Conservation (phyloP, 2,888 invertebrate species). For the Heterodera filipjevi region DNA sequence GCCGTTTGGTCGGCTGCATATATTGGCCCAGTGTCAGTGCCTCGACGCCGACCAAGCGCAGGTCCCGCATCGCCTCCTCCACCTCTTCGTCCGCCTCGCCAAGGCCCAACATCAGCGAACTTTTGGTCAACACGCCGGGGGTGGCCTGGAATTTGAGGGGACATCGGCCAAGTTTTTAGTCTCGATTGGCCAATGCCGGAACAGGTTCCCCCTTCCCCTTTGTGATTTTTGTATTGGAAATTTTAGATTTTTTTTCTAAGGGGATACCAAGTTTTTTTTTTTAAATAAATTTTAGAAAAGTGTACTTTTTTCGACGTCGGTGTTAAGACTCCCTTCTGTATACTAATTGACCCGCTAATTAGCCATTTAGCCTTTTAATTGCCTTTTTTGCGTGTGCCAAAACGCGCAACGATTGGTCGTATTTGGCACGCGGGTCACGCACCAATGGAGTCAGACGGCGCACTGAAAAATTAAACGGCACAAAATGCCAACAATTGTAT, state of each 20-base stretch:
- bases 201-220: no score
- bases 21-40: constrained; percentile 96
- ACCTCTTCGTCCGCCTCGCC: constrained; percentile 82
- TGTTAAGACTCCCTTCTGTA: no score
- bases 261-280: no score
- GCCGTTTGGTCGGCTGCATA: constrained; percentile 97
- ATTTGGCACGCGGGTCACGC: constrained; percentile 88
- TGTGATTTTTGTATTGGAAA: no score
- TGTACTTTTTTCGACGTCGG: no score
- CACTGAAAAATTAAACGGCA: not conserved
- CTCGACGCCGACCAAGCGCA: constrained; percentile 79
- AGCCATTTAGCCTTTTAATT: not conserved
- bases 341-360: no score
- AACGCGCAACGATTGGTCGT: constrained; percentile 75
- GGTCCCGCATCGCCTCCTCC: constrained; percentile 49
- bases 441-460: constrained; percentile 70
- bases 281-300: no score
- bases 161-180: no score
- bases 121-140: constrained; percentile 87
- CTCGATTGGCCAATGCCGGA: no score
- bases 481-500: not conserved
- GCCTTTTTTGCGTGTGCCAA: constrained; percentile 30
- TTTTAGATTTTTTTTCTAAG: no score
- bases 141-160: constrained; percentile 69
- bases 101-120: constrained; percentile 95